These are phyloP conservation scores for Cremastinae sp. DNA, from an alignment of 2,888 invertebrate species.

Conservation along the genomic window DNA sequence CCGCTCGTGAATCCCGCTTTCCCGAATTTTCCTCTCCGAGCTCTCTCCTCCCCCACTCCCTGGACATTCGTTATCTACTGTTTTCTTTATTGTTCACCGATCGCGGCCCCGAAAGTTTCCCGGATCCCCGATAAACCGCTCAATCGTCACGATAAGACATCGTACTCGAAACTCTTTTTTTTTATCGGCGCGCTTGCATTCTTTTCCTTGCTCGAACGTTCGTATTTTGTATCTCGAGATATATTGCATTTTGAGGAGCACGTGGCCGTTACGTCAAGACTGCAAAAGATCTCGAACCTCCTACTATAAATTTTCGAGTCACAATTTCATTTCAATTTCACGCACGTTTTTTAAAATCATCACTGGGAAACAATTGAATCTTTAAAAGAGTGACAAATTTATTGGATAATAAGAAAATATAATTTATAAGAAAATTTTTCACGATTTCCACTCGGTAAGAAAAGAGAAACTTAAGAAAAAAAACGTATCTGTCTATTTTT, in stretches of 20 bases:
- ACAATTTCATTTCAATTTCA: background rate
- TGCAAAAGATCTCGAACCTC: background rate
- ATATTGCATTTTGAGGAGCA: constrained; percentile 5
- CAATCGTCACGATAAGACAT: constrained; percentile 1
- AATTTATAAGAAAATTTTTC: too few species aligned
- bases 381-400: too few species aligned
- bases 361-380: too few species aligned
- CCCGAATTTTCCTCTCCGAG: constrained; percentile 15
- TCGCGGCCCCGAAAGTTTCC: constrained; percentile 15
- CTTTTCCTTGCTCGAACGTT: background rate
- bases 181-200: background rate
- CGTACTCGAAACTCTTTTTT: constrained; percentile 3
- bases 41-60: constrained; percentile 9
- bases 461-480: too few species aligned
- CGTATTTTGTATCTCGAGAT: background rate
- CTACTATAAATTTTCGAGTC: constrained; percentile 14
- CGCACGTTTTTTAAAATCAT: too few species aligned
- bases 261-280: constrained; percentile 24
- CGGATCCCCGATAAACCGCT: constrained; percentile 1
- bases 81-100: constrained; percentile 9
- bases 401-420: too few species aligned
- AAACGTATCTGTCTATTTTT: too few species aligned
- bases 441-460: too few species aligned
- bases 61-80: constrained; percentile 21
- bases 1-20: constrained; percentile 1